Evolutionary conservation across 2,113 vertebrate genomes (phyloP).

Genomic region (Casuarius casuarius): DNA sequence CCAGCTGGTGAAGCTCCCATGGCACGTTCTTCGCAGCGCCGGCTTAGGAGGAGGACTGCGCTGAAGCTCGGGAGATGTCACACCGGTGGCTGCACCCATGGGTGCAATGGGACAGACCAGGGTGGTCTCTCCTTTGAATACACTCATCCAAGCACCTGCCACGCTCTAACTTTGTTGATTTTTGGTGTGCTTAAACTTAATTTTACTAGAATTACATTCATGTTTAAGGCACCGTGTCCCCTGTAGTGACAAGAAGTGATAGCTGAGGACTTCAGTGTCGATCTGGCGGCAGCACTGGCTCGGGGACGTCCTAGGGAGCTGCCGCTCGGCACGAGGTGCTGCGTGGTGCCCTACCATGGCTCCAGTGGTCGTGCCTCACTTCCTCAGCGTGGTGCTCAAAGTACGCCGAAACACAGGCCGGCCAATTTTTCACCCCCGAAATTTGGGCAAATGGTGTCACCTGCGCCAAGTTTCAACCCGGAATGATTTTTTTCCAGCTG

Average conservation of each 20-base stretch:
- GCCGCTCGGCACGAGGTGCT: background rate
- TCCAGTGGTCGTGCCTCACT: fast-evolving
- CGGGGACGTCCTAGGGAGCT: background rate
- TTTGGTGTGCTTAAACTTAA: background rate
- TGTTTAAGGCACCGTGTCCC: background rate
- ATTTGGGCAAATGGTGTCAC: background rate
- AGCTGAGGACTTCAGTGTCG: background rate
- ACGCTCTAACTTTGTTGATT: background rate
- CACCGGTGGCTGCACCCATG: background rate
- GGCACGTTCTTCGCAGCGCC: fast-evolving
- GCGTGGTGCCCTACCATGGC: background rate
- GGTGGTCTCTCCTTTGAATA: background rate
- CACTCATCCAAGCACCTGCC: background rate
- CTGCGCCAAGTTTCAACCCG: constrained; percentile 53
- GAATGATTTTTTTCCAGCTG: constrained; percentile 72
- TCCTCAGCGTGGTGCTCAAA: background rate
- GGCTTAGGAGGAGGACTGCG: background rate
- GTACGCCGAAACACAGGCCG: background rate
- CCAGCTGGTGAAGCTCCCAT: background rate
- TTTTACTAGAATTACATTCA: background rate
- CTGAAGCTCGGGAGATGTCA: background rate
- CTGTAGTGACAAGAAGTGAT: background rate
- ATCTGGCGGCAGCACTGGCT: background rate
- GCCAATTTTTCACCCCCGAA: background rate
- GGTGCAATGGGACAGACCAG: background rate